Percentiles rank a stretch among this genome's conserved stretches.
phyloP scores from a whole-genome alignment of 2,888 invertebrate genomes.

The Azorinus chamasolen region DNA sequence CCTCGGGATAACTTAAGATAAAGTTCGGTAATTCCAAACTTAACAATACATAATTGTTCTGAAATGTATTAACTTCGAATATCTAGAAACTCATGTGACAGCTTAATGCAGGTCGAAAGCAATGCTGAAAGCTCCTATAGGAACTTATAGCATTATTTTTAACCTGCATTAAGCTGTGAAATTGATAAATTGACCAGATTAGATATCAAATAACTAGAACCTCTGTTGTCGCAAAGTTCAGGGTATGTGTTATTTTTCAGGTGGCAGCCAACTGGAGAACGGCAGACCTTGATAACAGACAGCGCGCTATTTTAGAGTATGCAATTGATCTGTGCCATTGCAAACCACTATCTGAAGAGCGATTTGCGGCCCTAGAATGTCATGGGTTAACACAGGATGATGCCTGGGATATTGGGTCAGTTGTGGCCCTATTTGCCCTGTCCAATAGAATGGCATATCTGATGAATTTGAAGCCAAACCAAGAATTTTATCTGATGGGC shows the following conservation, averaged over 20 bases:
- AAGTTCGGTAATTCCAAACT: too few relatives aligned
- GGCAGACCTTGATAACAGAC: conserved; percentile 76
- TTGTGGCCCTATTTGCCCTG: conserved; percentile 78
- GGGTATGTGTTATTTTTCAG: conserved; percentile 62
- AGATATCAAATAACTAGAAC: too few relatives aligned
- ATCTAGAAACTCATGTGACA: too few relatives aligned
- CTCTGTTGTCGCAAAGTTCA: too few relatives aligned
- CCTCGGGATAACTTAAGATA: too few relatives aligned
- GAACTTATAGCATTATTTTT: too few relatives aligned
- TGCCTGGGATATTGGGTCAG: conserved; percentile 82
- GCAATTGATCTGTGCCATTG: conserved; percentile 77
- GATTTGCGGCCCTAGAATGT: conserved; percentile 68
- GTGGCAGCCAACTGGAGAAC: conserved; percentile 77
- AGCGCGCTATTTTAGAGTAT: conserved; percentile 78
- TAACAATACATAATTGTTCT: too few relatives aligned
- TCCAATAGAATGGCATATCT: conserved; percentile 82
- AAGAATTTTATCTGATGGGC: conserved; percentile 81
- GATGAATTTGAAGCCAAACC: conserved; percentile 78
- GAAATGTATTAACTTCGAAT: too few relatives aligned
- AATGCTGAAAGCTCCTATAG: too few relatives aligned
- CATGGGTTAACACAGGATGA: conserved; percentile 78
- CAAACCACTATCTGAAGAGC: conserved; percentile 68
- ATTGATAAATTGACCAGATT: too few relatives aligned
- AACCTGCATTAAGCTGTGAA: too few relatives aligned
- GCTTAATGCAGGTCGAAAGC: too few relatives aligned